Base-by-base conservation (phyloP, 2,888 invertebrate species). In the Drosophila emarginata region DNA sequence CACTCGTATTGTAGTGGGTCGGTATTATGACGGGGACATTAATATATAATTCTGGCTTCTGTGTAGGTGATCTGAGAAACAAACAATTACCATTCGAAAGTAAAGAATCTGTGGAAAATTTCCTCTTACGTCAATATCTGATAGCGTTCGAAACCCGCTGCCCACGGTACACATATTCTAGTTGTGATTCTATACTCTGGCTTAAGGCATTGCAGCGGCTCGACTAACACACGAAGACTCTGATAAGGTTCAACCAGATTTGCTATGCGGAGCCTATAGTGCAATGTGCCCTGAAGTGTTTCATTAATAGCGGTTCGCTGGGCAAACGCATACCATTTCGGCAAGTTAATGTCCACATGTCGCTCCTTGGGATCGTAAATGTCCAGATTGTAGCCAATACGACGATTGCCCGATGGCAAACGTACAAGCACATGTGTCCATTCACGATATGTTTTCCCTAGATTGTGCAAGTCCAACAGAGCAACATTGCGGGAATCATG, bases 381-480 rank as follows among this genome's bases (percentile, higher is more conserved):
- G 78, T 96, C 95, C 4, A 95, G 92, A 86, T 95, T 94, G 58
- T 95, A 90, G 26, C 93, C 92, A 58, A 95, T 92, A 7, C 78
- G 74, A 4, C 73, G 53, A 18, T 36, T 62, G 14, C 60, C 57
- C 0, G 95, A 94, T 26, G 94, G 93, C 23, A 96, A 93, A 89
- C 94, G 94, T 23, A 97, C 92, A 9, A 96, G 90, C 4, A 97
- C 92, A 89, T 97, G 96, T 0, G 96, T 94, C 93, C 94, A 94
- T 32, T 93, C 92, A 0, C 93, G 92, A 71, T 94, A 91, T 1
- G 91, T 91, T 60, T 93, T 92, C 74, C 93, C 93, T 7, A 96
- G 83, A 66, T 93, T 93, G 40, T 94, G 93, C 53, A 96, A 90
- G 85, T 96, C 93, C 2, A 97, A 70, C 0, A 89, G 0, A 0